Base-by-base conservation (phyloP, 2,797 vertebrate species). In the Okamejei kenojei region DNA sequence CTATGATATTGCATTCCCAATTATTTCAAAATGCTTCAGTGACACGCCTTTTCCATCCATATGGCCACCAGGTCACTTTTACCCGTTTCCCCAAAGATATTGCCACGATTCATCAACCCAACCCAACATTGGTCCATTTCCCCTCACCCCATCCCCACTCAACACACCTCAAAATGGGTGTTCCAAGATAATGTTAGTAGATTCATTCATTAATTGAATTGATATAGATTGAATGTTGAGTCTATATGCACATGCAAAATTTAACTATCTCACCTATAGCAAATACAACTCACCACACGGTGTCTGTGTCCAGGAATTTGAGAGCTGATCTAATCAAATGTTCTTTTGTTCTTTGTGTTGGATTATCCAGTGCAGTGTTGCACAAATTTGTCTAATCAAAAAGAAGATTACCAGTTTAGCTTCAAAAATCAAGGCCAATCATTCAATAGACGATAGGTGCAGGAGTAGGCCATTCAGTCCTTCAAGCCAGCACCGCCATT, bases 251-350 rank as follows among this genome's bases (percentile, higher is more conserved):
- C 26, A n/a, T n/a, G 7, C 15, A 88, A 32, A 68, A 88, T 32
- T 58, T 5, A 7, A 86, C 29, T n/a, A 65, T n/a, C 13, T 68
- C 63, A 68, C 84, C 61, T 65, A 63, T 8, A 88, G 17, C 61
- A 88, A 68, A 32, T 23, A 68, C 23, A 0, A 88, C 90, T 97
- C 95, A 99, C 99, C 99, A 99, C 95, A 99, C 80, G 0, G 99
- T 99, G 94, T 99, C 99, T 0, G 99, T 99, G 93, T 99, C 99
- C 95, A 99, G 95, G 95, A 96, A 99, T 95, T 99, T 99, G 93
- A 99, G 95, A 0, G 98, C 96, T 0, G 98, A 97, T 5, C 13
- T 95, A 94, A 99, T 99, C 94, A 99, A 96, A 94, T 99, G 98
- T 0, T 95, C 96, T 94, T 97, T 97, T 94, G 94, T 96, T n/a